These are phyloP conservation scores for Phymatocera aterrima DNA, from an alignment of 2,888 invertebrate genomes.

Conservation along the genomic window DNA sequence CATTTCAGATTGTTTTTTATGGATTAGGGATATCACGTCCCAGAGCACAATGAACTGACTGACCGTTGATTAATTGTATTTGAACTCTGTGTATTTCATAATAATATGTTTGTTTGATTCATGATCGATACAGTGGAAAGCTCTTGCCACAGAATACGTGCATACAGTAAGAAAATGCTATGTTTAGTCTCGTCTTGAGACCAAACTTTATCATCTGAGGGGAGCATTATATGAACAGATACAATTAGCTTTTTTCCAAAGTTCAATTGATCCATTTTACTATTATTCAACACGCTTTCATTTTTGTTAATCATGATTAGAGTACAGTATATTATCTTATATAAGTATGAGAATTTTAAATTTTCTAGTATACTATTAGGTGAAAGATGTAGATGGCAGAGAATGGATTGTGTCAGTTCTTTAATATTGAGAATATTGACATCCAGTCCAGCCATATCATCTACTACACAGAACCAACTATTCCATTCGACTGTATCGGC, in stretches of 20 bases:
- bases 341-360: not conserved
- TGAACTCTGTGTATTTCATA: slow-evolving; percentile 22
- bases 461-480: slow-evolving; percentile 51
- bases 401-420: slow-evolving; percentile 81
- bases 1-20: not conserved
- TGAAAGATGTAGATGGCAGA: slow-evolving; percentile 57
- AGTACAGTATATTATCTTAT: not conserved
- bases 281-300: not conserved
- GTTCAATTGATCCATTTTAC: not conserved
- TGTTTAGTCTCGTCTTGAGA: slow-evolving; percentile 71
- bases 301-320: not conserved
- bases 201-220: slow-evolving; percentile 67
- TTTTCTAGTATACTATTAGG: not conserved
- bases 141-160: slow-evolving; percentile 51
- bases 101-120: slow-evolving; percentile 47
- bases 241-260: slow-evolving; percentile 52
- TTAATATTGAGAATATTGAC: slow-evolving; percentile 81
- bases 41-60: not conserved
- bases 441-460: slow-evolving; percentile 67
- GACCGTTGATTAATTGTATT: slow-evolving; percentile 5
- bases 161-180: slow-evolving; percentile 63
- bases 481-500: slow-evolving; percentile 51
- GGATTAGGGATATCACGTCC: not conserved
- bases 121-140: slow-evolving; percentile 58
- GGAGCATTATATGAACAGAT: slow-evolving; percentile 66